phyloP scores from a whole-genome alignment of 2,888 invertebrate species.

The Odontothrips loti region DNA sequence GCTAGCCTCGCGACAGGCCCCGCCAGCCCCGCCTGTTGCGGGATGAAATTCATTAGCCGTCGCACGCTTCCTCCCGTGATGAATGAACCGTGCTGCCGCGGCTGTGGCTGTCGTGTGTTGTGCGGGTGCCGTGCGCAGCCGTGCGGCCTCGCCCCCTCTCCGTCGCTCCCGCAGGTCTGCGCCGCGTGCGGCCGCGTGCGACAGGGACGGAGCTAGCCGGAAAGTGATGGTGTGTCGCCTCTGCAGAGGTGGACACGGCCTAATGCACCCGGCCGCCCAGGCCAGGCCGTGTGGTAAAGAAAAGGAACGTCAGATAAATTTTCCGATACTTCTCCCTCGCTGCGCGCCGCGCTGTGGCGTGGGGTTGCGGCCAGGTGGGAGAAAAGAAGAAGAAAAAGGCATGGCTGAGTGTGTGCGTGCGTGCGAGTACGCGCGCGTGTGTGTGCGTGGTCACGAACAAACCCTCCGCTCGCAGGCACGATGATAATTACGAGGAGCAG shows the following conservation, averaged over 20 bases:
- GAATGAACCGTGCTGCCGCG: background rate
- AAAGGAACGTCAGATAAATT: background rate
- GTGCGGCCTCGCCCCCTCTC: background rate
- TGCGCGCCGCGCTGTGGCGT: background rate
- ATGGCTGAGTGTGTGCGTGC: background rate
- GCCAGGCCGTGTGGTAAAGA: background rate
- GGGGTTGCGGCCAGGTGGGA: background rate
- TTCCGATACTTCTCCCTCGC: background rate
- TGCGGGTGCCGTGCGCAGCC: background rate
- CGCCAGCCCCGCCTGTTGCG: background rate
- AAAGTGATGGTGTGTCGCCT: constrained; percentile 22
- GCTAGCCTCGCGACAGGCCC: too few species aligned
- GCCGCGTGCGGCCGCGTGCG: background rate
- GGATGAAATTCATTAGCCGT: constrained; percentile 25
- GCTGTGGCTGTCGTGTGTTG: background rate
- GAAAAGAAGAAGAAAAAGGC: background rate
- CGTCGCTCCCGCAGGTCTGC: background rate
- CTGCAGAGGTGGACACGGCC: too few species aligned
- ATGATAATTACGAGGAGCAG: too few species aligned
- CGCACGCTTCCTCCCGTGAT: background rate
- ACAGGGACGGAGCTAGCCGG: background rate
- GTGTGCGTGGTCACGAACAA: background rate
- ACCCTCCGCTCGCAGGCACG: background rate
- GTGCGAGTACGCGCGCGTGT: background rate
- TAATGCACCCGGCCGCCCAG: too few species aligned